Evolutionary conservation across 2,797 vertebrate genomes (phyloP), one percentile per base, ranked within the genome.

Genomic region (Naso thynnoides): DNA sequence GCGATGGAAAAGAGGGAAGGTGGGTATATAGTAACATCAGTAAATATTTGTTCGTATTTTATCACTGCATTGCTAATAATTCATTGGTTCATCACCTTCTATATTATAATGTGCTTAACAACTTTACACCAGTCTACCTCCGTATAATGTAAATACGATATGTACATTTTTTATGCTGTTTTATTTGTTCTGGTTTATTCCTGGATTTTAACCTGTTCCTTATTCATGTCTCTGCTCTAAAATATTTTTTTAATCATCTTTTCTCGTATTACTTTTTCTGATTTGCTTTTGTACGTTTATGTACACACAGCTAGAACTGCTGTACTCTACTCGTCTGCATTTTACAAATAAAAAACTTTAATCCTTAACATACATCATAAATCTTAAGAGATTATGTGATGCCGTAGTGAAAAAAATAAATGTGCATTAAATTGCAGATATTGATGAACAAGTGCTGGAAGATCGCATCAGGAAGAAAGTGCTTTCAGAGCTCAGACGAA

Each of bases 401-500:
- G 55, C 36, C 29, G n/a, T 53, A 31, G 23, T n/a, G 26, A 8
- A 11, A 41, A 31, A 72, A 38, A 1, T 5, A 52, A 69, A 23
- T 47, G 4, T 45, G 19, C 15, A 60, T 76, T 56, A 13, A 66
- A 1, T 83, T 85, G 49, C 86, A 95, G 94, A 88, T 76, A 14
- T 77, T 3, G 92, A 91, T n/a, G 73, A 86, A 50, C 38, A 86
- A 8, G 27, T 79, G 1, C 64, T 93, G 54, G 89, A 91, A 39
- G 84, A 92, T 26, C 92, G 78, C 50, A 90, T 97, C 72, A 91
- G 19, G 73, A 89, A 13, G 73, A 89, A 83, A 42, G 95, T 97
- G 55, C 31, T 97, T 19, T 89, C 44, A 18, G 83, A 93, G 67
- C 90, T 98, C 57, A 94, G 77, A 76, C 95, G 75, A 88, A 94